Evolutionary conservation across 2,797 vertebrate species (phyloP).

Genomic region (Xenopus petersii): DNA sequence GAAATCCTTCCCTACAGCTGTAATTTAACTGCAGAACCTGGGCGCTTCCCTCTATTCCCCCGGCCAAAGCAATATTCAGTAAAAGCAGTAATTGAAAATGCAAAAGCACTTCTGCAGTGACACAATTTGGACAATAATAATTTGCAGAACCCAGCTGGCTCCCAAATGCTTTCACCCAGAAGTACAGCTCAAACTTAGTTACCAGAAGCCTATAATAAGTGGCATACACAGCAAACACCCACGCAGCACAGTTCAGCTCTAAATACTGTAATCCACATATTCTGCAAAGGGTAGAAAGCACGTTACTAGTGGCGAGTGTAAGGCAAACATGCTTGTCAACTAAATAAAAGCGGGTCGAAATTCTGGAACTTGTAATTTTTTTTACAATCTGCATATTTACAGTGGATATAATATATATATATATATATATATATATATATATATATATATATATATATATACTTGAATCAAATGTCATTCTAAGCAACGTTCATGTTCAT

Average conservation of each 20-base stretch:
- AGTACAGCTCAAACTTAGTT: slow-evolving; percentile 39
- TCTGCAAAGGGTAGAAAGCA: slow-evolving; percentile 24
- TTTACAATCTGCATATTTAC: no score
- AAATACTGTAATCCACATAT: slow-evolving; percentile 43
- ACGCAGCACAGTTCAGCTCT: slow-evolving; percentile 24
- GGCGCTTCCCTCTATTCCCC: background rate
- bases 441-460: no score
- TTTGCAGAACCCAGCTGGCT: slow-evolving; percentile 43
- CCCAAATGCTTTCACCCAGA: slow-evolving; percentile 27
- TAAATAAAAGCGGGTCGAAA: slow-evolving; percentile 1
- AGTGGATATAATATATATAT: no score
- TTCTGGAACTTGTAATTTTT: no score
- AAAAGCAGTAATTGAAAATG: slow-evolving; percentile 17
- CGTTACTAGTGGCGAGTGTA: slow-evolving; percentile 24
- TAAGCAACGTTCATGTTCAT: no score
- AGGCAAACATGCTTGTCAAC: slow-evolving; percentile 16
- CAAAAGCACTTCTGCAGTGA: slow-evolving; percentile 5
- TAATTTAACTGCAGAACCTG: background rate
- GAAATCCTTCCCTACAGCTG: background rate
- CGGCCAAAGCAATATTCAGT: background rate
- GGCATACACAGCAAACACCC: slow-evolving; percentile 29
- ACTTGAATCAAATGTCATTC: no score
- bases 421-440: no score
- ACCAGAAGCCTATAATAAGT: slow-evolving; percentile 44
- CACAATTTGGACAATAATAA: slow-evolving; percentile 39